phyloP scores from a whole-genome alignment of 2,888 invertebrate species.

The Eupithecia pulchellata region DNA sequence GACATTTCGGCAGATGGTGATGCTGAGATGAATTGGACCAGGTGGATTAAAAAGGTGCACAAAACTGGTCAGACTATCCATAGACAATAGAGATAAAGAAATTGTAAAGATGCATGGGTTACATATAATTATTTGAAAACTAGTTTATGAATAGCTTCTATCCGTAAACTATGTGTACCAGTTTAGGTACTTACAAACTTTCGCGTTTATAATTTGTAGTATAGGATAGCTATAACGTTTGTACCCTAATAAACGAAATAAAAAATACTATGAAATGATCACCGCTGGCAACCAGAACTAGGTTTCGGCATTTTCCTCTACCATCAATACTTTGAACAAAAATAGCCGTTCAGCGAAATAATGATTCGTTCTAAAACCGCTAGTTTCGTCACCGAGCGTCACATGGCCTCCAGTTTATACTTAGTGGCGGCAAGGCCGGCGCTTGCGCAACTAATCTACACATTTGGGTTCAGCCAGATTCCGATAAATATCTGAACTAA shows the following conservation, averaged over 20 bases:
- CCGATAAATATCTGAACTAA: not conserved
- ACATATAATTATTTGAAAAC: not conserved
- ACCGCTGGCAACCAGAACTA: not conserved
- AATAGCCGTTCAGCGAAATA: conserved; percentile 4
- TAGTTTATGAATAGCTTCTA: too few species aligned
- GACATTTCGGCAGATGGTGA: not conserved
- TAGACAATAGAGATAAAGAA: not conserved
- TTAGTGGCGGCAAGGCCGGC: conserved; percentile 23
- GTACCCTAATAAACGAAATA: too few species aligned
- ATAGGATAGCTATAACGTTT: too few species aligned
- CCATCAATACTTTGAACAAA: not conserved
- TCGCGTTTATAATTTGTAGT: too few species aligned
- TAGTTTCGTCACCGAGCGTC: conserved; percentile 23
- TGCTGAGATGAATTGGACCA: not conserved
- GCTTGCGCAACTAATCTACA: conserved; percentile 28
- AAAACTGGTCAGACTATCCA: not conserved
- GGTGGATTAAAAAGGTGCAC: not conserved
- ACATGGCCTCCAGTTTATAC: conserved; percentile 23
- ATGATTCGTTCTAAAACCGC: conserved; percentile 13
- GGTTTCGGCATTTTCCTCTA: not conserved
- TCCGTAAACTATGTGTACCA: too few species aligned
- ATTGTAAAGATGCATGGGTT: not conserved
- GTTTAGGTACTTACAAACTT: too few species aligned
- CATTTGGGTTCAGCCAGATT: not conserved
- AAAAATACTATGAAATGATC: too few species aligned